Evolutionary conservation across 1,140 invertebrate species (phyloP).

Genomic region (Scylla paramamosain): DNA sequence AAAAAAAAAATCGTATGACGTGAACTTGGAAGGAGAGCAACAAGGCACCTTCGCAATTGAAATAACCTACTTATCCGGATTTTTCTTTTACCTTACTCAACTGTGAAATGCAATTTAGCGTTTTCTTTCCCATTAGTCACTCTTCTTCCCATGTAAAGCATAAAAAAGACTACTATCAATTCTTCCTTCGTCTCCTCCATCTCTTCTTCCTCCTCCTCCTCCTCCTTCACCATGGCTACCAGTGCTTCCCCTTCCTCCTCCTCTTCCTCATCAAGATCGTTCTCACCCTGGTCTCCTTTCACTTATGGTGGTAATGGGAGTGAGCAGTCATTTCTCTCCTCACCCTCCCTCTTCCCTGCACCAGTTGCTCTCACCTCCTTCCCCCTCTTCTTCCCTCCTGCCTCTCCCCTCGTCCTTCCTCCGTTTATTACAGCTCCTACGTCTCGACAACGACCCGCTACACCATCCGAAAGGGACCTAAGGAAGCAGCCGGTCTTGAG

Average conservation of each 20-base stretch:
- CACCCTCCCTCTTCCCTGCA: neutral
- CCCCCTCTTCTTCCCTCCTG: neutral
- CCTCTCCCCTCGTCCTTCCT: neutral
- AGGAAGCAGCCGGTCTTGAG: neutral
- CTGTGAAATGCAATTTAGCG: too few relatives aligned
- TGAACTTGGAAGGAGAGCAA: too few relatives aligned
- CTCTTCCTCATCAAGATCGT: neutral
- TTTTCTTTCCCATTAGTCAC: too few relatives aligned
- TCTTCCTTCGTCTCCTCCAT: neutral
- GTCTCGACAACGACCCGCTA: neutral
- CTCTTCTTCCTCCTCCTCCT: neutral
- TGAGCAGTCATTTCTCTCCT: neutral
- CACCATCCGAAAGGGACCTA: neutral
- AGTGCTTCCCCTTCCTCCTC: neutral
- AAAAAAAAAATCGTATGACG: too few relatives aligned
- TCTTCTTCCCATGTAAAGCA: too few relatives aligned
- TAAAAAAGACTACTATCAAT: too few relatives aligned
- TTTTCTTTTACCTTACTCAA: too few relatives aligned
- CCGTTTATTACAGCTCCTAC: neutral
- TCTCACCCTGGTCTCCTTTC: neutral
- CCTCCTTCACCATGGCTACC: neutral
- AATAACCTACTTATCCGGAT: too few relatives aligned
- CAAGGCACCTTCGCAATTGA: too few relatives aligned
- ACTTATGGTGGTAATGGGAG: neutral
- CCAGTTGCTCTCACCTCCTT: constrained; percentile 7